Conservation (phyloP, 2,113 vertebrate species). For the Plestiodon gilberti region DNA sequence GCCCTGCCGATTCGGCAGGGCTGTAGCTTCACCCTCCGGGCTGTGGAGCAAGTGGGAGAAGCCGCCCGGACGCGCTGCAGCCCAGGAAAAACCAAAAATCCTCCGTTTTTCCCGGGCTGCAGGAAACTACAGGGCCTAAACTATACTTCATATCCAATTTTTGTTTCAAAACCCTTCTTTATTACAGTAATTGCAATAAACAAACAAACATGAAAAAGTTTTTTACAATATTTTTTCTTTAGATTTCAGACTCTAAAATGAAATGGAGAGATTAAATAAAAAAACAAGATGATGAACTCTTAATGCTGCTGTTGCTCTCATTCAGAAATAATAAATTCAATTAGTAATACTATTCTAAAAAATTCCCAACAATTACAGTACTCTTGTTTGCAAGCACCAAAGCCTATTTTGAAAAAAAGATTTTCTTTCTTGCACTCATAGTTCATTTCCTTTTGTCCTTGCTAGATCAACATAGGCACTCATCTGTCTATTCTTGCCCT, state of each 20-base stretch:
- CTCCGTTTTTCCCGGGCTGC: no score
- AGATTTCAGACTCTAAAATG: conserved; percentile 35
- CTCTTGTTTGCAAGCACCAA: background rate
- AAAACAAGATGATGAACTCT: conserved; percentile 2
- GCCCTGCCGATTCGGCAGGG: no score
- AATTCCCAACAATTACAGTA: background rate
- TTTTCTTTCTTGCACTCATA: background rate
- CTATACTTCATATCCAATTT: background rate
- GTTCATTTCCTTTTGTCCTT: background rate
- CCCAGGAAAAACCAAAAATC: no score
- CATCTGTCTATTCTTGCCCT: background rate
- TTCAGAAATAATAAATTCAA: conserved; percentile 12
- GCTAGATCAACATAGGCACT: background rate
- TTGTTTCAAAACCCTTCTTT: background rate
- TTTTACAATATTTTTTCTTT: conserved; percentile 28
- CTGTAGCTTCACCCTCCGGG: no score
- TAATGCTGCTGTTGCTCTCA: background rate
- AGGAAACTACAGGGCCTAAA: no score
- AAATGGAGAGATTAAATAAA: conserved; percentile 16
- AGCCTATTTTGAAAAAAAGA: background rate
- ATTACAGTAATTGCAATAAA: background rate
- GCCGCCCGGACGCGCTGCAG: no score
- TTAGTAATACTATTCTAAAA: conserved; percentile 2
- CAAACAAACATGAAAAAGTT: background rate
- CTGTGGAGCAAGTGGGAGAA: no score